Base-by-base conservation (phyloP, 2,113 vertebrate genomes). In the Panthera leo region DNA sequence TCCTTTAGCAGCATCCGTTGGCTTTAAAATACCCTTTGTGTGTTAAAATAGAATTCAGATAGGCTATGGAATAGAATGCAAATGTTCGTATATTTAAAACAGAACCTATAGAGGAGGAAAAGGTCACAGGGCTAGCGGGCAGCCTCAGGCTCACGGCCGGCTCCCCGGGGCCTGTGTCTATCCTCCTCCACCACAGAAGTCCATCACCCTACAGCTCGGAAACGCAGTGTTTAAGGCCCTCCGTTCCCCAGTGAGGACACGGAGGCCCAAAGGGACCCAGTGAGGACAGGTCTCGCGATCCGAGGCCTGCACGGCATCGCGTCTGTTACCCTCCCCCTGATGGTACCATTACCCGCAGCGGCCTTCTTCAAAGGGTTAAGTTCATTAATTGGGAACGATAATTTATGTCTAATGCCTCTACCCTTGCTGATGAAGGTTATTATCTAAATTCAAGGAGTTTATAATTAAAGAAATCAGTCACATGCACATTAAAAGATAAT, bases 381-480 rank as follows among this genome's bases (percentile, higher is more conserved):
- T 84, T 97, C 68, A 91, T 96, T 95, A 95, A 97, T 65, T 92
- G 61, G 18, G 89, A 42, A 89, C 70, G 34, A 78, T 70, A 93
- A 94, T 65, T 96, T 70, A 93, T 27, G 82, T 86, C 95, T 83
- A 76, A 93, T 55, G 92, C 71, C 90, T 93, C 71, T 27, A 45
- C 73, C 85, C 86, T 85, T 91, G 93, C 45, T 94, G 98, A 96
- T 91, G 95, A 93, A 91, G 55, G 29, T 95, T 91, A 97, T 97
- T 93, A 94, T 85, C 89, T 73, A 83, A 87, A 93, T 86, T 96
- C 73, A 63, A 97, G 91, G 97, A 96, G 94, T 92, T 96, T 85
- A 63, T 96, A 96, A 98, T 98, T 92, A 98, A 96, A 95, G 94
- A 89, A 93, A 97, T 98, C 95, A 93, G 97, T 97, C 96, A 95